Evolutionary conservation across 2,888 invertebrate species (phyloP), one percentile per base, ranked within the genome.

Genomic region (Cosmorhoe ocellata): DNA sequence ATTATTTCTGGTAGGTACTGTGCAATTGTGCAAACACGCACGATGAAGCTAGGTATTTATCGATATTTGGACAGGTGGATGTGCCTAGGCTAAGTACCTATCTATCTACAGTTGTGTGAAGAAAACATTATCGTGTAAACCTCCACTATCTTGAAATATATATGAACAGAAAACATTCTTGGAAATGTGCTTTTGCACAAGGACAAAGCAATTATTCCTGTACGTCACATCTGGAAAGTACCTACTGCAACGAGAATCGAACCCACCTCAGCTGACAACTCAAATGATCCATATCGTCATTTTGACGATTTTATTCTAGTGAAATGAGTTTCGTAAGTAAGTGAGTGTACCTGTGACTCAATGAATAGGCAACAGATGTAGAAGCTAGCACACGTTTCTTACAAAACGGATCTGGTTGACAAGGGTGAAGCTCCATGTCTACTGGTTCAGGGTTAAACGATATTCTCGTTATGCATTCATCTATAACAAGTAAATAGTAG

Each of bases 381-480:
- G 31, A 0, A 24, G 12, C 31, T 3, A 41, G 12, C 11, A 41
- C 31, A 10, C 31, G 22, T 24, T 12, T 24, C 6, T 9, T 22
- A 22, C 41, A 41, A 12, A 31, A 41, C 0, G 41, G 22, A 12
- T 41, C 41, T 32, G 22, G 31, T 1, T 10, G 24, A 24, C 41
- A 41, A 8, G 10, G 3, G 9, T 3, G 18, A 9, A 41, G 31
- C 12, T 31, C 31, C 41, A 41, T 41, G 11, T 11, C 13, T 41
- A 41, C 30, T n/a, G 31, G 41, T 12, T 24, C 41, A n/a, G 12
- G 31, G 7, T 32, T 41, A 5, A 32, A 41, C 9, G 52, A 30
- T 44, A 56, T 28, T 7, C 27, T 36, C 5, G 51, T 22, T n/a
- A 56, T 11, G 9, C 56, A 56, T 6, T 11, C 9, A 28, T 56